phyloP scores from a whole-genome alignment of 2,888 invertebrate species.

The Didymodactylos carnosus region DNA sequence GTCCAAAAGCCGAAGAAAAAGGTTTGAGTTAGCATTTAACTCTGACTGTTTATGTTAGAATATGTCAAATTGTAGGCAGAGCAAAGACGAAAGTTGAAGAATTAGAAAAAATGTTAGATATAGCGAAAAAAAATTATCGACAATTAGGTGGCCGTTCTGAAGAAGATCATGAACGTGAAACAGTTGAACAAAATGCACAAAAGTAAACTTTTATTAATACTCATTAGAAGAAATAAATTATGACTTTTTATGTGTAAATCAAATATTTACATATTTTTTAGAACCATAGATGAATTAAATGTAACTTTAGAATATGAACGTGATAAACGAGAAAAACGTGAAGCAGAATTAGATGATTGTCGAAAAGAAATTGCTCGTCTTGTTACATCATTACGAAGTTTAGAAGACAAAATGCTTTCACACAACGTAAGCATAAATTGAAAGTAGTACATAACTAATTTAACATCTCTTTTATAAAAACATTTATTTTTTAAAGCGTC shows the following conservation, averaged over 20 bases:
- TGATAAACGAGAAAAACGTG: slow-evolving; percentile 29
- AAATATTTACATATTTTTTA: slow-evolving; percentile 16
- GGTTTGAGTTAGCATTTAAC: neutral
- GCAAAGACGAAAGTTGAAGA: slow-evolving; percentile 31
- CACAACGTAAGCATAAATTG: too few species aligned
- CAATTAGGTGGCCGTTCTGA: slow-evolving; percentile 32
- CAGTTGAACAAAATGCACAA: neutral
- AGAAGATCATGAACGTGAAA: slow-evolving; percentile 20
- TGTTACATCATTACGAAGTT: slow-evolving; percentile 10
- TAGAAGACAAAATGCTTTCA: neutral
- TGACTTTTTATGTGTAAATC: neutral
- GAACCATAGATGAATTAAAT: slow-evolving; percentile 30
- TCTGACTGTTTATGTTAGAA: too few species aligned
- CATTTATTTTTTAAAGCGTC: neutral
- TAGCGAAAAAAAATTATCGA: slow-evolving; percentile 31
- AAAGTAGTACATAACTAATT: too few species aligned
- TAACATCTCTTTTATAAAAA: too few species aligned
- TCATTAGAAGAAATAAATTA: too few species aligned
- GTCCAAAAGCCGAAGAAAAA: slow-evolving; percentile 11
- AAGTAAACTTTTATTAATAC: neutral
- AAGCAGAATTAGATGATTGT: slow-evolving; percentile 32
- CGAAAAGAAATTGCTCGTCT: slow-evolving; percentile 27
- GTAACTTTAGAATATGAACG: slow-evolving; percentile 32
- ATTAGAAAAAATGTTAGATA: slow-evolving; percentile 26
- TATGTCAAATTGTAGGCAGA: too few species aligned